phyloP scores from a whole-genome alignment of 2,888 invertebrate genomes.

The Myopa tessellatipennis region DNA sequence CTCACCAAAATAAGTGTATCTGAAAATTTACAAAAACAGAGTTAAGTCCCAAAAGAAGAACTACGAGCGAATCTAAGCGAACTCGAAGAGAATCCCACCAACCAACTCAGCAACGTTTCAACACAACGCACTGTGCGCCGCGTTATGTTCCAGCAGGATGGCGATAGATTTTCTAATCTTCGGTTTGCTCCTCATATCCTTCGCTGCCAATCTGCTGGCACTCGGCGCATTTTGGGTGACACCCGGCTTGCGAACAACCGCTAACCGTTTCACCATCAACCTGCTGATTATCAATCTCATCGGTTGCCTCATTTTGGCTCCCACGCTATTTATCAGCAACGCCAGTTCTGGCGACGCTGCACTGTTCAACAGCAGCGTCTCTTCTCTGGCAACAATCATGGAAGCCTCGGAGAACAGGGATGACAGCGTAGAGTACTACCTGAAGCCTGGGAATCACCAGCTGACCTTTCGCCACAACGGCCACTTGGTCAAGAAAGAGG shows the following conservation, averaged over 20 bases:
- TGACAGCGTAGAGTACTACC: constrained; percentile 61
- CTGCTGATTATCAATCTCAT: constrained; percentile 66
- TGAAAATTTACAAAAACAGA: neutral
- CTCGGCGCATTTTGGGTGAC: constrained; percentile 69
- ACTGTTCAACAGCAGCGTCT: constrained; percentile 37
- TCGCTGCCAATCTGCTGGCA: constrained; percentile 67
- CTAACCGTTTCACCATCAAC: constrained; percentile 69
- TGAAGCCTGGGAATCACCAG: constrained; percentile 62
- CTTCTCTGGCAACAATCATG: constrained; percentile 39
- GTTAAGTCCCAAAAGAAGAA: neutral
- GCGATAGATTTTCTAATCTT: constrained; percentile 68
- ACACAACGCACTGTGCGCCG: neutral
- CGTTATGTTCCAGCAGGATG: constrained; percentile 53
- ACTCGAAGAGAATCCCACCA: neutral
- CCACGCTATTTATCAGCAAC: constrained; percentile 62
- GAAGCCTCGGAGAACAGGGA: constrained; percentile 47
- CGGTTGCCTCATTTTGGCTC: constrained; percentile 66
- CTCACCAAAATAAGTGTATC: neutral
- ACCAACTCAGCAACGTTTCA: neutral
- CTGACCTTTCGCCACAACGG: constrained; percentile 61
- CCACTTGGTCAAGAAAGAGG: constrained; percentile 59
- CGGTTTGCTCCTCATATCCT: constrained; percentile 67
- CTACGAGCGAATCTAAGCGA: neutral
- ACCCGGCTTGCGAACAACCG: constrained; percentile 67
- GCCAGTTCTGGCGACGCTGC: constrained; percentile 38